Conservation (phyloP, 2,113 vertebrate genomes). For the Willisornis vidua region DNA sequence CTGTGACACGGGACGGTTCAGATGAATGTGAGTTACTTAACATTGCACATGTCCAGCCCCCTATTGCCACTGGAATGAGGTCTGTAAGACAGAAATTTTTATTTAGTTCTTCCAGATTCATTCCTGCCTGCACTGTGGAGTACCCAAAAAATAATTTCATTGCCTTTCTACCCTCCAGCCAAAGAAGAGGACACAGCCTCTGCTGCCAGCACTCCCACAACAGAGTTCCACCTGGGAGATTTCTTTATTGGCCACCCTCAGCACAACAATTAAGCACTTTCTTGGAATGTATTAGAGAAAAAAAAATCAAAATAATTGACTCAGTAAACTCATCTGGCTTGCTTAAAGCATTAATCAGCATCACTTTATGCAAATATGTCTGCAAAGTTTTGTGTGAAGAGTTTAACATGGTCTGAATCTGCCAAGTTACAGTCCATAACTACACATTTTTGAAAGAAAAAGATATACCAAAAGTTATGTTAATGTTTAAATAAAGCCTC, state of each 20-base stretch:
- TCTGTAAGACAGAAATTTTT: background rate
- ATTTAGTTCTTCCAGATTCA: background rate
- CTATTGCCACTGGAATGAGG: background rate
- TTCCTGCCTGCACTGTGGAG: background rate
- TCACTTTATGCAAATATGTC: background rate
- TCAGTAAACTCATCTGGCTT: background rate
- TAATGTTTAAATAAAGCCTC: background rate
- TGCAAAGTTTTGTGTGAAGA: background rate
- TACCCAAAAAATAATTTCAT: background rate
- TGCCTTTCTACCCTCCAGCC: background rate
- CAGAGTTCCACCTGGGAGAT: background rate
- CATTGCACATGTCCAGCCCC: background rate
- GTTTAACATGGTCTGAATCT: background rate
- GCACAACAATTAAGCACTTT: background rate
- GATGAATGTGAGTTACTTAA: accelerated
- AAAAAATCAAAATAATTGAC: background rate
- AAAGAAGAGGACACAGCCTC: background rate
- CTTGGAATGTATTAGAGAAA: background rate
- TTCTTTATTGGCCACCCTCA: background rate
- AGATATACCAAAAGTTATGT: background rate
- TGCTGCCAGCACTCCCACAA: background rate
- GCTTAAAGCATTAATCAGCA: background rate
- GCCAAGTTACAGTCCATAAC: background rate
- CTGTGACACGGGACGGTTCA: accelerated
- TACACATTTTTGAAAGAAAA: background rate